A percentile compares a stretch with the other conserved stretches of the same genome.
Conservation (phyloP, 2,888 invertebrate genomes). For the Pseudococcus jackbeardsleyi region DNA sequence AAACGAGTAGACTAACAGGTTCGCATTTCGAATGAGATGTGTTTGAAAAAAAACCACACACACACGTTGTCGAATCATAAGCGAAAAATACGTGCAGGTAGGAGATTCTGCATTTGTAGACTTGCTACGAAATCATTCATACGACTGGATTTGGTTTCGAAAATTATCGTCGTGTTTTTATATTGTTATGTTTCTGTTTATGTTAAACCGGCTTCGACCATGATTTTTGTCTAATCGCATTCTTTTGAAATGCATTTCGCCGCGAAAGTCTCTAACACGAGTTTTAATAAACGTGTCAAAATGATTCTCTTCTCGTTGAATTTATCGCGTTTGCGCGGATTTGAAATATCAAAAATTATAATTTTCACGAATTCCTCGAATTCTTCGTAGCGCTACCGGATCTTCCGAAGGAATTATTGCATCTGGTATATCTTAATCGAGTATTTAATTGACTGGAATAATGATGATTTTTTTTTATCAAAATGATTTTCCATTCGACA, state of each 20-base stretch:
- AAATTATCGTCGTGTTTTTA: slow-evolving; percentile 2
- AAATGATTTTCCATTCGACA: neutral
- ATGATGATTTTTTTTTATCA: neutral
- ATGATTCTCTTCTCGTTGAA: neutral
- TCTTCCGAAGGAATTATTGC: neutral
- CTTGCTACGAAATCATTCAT: neutral
- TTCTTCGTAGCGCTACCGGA: neutral
- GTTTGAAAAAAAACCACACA: slow-evolving; percentile 21
- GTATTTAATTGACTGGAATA: neutral
- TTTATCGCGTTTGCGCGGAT: neutral
- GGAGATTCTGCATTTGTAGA: neutral
- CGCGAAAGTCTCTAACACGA: neutral
- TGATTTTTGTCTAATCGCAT: slow-evolving; percentile 7
- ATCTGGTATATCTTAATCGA: neutral
- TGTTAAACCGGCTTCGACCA: neutral
- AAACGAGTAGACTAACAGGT: slow-evolving; percentile 63
- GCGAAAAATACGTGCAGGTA: neutral
- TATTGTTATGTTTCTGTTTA: slow-evolving; percentile 7
- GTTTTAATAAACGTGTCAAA: neutral
- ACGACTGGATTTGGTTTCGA: slow-evolving; percentile 35
- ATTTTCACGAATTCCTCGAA: neutral
- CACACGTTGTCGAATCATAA: neutral
- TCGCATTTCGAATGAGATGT: slow-evolving; percentile 39
- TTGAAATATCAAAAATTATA: neutral
- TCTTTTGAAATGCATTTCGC: neutral